These are phyloP conservation scores for Melanotaenia parkinsoni DNA, from an alignment of 2,797 vertebrate genomes.

Conservation along the genomic window DNA sequence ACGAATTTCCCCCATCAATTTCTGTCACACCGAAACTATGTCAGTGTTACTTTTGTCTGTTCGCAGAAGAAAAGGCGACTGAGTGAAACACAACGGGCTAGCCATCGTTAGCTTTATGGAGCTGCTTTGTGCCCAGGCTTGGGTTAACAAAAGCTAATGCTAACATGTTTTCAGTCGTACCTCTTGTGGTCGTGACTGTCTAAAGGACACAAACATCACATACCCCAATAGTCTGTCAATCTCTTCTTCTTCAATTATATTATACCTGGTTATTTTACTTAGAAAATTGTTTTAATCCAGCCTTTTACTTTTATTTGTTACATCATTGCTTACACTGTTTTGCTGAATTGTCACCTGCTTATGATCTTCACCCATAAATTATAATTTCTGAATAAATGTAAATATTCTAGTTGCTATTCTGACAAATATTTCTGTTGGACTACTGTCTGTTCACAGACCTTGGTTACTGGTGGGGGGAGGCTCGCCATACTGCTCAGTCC, in stretches of 20 bases:
- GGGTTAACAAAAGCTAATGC: slow-evolving; percentile 81
- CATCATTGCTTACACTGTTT: slow-evolving; percentile 1
- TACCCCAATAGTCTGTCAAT: slow-evolving; percentile 16
- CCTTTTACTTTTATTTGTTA: background rate
- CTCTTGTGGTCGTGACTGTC: slow-evolving; percentile 62
- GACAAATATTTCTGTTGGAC: slow-evolving; percentile 42
- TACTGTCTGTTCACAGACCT: slow-evolving; percentile 56
- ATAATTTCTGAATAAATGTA: slow-evolving; percentile 8
- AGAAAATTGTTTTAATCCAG: slow-evolving; percentile 14
- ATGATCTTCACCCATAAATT: background rate
- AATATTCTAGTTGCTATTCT: slow-evolving; percentile 21
- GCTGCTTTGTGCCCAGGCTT: slow-evolving; percentile 83
- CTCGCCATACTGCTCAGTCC: slow-evolving; percentile 1
- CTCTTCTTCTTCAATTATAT: background rate
- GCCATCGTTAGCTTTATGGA: slow-evolving; percentile 71
- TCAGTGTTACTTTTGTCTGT: slow-evolving; percentile 34
- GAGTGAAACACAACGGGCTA: slow-evolving; percentile 79
- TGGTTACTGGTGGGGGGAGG: slow-evolving; percentile 30
- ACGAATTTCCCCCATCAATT: background rate
- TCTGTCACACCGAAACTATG: slow-evolving; percentile 1
- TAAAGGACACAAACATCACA: slow-evolving; percentile 27
- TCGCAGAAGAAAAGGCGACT: slow-evolving; percentile 56
- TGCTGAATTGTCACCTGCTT: background rate
- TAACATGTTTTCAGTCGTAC: slow-evolving; percentile 66
- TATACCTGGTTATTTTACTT: background rate